Evolutionary conservation across 2,113 vertebrate species (phyloP).

Genomic region (Pristiophorus japonicus): DNA sequence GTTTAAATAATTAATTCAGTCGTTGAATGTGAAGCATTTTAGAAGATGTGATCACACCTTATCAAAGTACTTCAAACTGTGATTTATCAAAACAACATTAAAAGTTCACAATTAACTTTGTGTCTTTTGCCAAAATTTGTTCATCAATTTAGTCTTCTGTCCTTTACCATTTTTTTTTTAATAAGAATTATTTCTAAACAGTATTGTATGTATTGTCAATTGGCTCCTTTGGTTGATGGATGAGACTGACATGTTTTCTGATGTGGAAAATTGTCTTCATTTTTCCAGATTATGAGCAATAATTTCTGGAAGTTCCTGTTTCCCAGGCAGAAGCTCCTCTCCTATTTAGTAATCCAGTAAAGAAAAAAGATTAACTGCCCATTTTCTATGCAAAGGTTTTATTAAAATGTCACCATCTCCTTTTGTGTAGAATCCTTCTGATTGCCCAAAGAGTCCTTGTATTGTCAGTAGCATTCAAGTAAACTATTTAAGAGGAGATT

Average conservation of each 20-base stretch:
- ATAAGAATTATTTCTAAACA: too few species aligned
- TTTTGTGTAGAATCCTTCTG: not conserved
- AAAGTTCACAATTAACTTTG: too few species aligned
- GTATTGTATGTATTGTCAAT: too few species aligned
- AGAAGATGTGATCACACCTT: not conserved
- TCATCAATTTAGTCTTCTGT: too few species aligned
- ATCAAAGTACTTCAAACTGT: not conserved
- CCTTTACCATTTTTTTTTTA: too few species aligned
- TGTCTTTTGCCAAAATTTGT: too few species aligned
- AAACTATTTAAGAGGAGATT: not conserved
- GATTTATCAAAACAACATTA: not conserved
- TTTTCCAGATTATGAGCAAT: not conserved
- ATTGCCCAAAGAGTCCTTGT: too few species aligned
- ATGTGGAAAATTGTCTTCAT: not conserved
- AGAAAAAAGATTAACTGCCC: not conserved
- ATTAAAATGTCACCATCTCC: not conserved
- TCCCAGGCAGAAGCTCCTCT: not conserved
- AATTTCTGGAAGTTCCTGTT: not conserved
- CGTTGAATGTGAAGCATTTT: not conserved
- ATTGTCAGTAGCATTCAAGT: not conserved
- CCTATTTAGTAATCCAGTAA: not conserved
- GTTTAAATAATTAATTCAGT: not conserved
- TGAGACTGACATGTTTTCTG: too few species aligned
- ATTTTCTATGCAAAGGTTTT: not conserved
- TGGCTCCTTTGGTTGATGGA: too few species aligned